Base-by-base conservation (phyloP, 2,888 invertebrate genomes). In the Torymus tubicola region DNA sequence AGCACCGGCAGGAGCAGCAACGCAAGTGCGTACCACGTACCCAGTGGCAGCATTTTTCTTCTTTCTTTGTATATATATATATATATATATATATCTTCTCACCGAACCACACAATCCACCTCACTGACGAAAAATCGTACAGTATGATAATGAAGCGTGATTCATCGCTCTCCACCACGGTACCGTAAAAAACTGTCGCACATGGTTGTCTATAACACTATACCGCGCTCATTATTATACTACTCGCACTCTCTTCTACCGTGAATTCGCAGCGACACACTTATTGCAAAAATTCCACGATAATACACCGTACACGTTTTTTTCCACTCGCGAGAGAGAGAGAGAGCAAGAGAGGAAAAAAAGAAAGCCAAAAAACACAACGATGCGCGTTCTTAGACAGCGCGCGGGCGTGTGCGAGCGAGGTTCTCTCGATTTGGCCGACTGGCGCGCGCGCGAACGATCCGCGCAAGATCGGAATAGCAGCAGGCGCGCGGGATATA, bases 381-480 rank as follows among this genome's bases (percentile, higher is more conserved):
- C 42, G 42, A 42, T 8, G 42, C 42, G 42, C 42, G 42, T 42
- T 42, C 42, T 42, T 42, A 42, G 42, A 42, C 42, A 42, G 42
- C 42, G 42, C 42, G 42, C 42, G 42, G 42, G 42, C 42, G 42
- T 42, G 8, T 42, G 42, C 8, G 42, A 42, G 8, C 42, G 42
- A 42, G 42, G 42, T 8, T 42, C 42, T 42, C 83, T 83, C 84
- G 86, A 81, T 84, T 86, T 84, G 83, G 84, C 81, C 81, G 83
- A 84, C 85, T 83, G 84, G 81, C 82, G 78, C 75, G 81, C 75
- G 81, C 82, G 71, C 83, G 81, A 83, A 24, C 82, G 83, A 84
- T 82, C 84, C 82, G 83, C 82, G 85, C n/a, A n/a, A 42, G 42
- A 86, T 86, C 83, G 81, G 85, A 86, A 86, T 85, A 87, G 87